Conservation (phyloP, 2,797 vertebrate species). For the Gobionotothen gibberifrons region DNA sequence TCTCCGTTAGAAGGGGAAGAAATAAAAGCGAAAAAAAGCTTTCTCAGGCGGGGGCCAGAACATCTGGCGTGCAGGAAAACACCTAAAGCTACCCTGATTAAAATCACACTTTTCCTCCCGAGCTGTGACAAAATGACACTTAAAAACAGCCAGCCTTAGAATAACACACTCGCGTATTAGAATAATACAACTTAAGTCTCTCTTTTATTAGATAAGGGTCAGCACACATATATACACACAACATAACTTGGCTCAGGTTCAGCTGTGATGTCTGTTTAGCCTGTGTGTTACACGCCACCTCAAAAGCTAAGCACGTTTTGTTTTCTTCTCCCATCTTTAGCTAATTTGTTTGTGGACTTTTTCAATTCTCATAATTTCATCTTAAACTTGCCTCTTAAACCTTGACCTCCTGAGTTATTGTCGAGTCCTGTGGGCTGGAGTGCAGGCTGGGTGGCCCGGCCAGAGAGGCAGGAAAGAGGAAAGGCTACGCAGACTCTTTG, state of each 20-base stretch:
- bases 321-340: conserved; percentile 73
- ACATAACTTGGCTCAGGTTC: conserved; percentile 60
- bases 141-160: conserved; percentile 71
- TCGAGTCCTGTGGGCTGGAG: conserved; percentile 81
- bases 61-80: conserved; percentile 81
- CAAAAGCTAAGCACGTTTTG: conserved; percentile 48
- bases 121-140: conserved; percentile 76
- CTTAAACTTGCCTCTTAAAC: conserved; percentile 88
- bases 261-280: conserved; percentile 84
- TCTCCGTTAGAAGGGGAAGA: conserved; percentile 60
- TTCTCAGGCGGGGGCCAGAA: conserved; percentile 55
- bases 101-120: conserved; percentile 77
- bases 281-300: conserved; percentile 79
- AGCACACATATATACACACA: conserved; percentile 42
- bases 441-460: conserved; percentile 73
- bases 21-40: conserved; percentile 57
- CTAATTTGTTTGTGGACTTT: conserved; percentile 92
- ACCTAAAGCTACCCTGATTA: conserved; percentile 79
- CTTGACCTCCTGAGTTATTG: conserved; percentile 89
- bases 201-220: conserved; percentile 77
- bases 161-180: conserved; percentile 74
- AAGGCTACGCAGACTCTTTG: conserved; percentile 80
- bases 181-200: conserved; percentile 77
- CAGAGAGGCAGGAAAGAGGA: conserved; percentile 67
- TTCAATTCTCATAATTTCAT: conserved; percentile 92